Evolutionary conservation across 2,113 vertebrate species (phyloP).

Genomic region (Planiliza haematocheilus): DNA sequence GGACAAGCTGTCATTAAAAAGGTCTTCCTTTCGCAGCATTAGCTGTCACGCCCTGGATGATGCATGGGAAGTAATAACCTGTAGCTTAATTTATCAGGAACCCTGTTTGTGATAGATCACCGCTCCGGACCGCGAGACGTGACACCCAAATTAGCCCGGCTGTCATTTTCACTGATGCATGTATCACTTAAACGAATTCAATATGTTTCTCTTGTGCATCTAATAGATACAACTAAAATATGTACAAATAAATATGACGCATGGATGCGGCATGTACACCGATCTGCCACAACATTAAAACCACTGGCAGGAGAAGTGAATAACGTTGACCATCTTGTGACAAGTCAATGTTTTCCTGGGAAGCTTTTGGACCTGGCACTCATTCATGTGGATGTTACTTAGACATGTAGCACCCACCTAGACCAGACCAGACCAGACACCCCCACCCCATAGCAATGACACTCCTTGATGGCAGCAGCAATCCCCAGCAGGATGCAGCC

Average conservation of each 20-base stretch:
- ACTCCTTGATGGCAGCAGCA: no score
- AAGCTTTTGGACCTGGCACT: no score
- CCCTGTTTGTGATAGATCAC: slow-evolving; percentile 54
- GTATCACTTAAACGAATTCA: slow-evolving; percentile 36
- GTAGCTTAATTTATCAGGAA: slow-evolving; percentile 59
- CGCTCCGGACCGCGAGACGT: slow-evolving; percentile 1
- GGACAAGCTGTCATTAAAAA: slow-evolving; percentile 57
- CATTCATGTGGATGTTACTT: no score
- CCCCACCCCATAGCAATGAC: no score
- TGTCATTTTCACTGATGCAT: slow-evolving; percentile 43
- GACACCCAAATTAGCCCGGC: slow-evolving; percentile 52
- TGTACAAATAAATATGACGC: slow-evolving; percentile 9
- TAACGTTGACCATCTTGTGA: no score
- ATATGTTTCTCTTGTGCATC: slow-evolving; percentile 27
- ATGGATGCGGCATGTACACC: no score
- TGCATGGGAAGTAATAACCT: slow-evolving; percentile 70
- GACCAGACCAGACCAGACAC: no score
- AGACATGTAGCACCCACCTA: no score
- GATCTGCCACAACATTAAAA: no score
- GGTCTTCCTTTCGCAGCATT: slow-evolving; percentile 42
- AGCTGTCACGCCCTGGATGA: slow-evolving; percentile 62
- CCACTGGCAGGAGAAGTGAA: no score
- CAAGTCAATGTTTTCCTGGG: no score
- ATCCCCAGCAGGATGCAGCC: no score
- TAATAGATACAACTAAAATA: slow-evolving; percentile 27